A percentile compares a stretch with the other conserved stretches of the same genome.
Conservation (phyloP, 2,797 vertebrate species). For the Euthynnus affinis region DNA sequence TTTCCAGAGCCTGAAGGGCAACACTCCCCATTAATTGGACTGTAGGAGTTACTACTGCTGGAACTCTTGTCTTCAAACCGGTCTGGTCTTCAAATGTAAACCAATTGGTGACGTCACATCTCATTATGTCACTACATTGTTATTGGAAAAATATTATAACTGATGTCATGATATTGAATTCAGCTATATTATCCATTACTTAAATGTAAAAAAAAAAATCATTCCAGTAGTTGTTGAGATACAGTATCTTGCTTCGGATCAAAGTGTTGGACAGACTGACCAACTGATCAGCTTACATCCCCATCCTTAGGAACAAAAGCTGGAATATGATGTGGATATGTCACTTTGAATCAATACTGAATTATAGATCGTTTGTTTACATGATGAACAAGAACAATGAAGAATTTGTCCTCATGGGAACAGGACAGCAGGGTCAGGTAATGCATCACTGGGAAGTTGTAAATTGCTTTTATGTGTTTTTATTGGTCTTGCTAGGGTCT, state of each 20-base stretch:
- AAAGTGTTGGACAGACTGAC: too few relatives aligned
- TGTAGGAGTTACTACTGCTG: too few relatives aligned
- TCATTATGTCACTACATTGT: too few relatives aligned
- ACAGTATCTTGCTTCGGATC: background rate
- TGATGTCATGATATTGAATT: background rate
- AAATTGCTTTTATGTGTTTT: constrained; percentile 78
- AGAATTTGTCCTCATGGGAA: constrained; percentile 50
- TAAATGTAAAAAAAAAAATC: background rate
- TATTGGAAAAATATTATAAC: background rate
- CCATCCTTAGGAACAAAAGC: background rate
- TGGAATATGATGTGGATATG: background rate
- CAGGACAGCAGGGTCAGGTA: constrained; percentile 49
- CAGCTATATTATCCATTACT: background rate
- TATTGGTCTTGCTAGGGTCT: constrained; percentile 70
- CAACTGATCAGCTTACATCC: background rate
- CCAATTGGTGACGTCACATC: too few relatives aligned
- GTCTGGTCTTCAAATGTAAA: too few relatives aligned
- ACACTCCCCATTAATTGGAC: too few relatives aligned
- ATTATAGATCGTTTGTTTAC: constrained; percentile 11
- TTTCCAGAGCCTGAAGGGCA: too few relatives aligned
- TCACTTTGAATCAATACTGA: constrained; percentile 7
- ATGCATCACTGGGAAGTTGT: constrained; percentile 60
- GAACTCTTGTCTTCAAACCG: too few relatives aligned
- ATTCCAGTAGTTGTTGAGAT: background rate
- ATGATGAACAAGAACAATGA: constrained; percentile 17